Percentiles rank a stretch among this genome's conserved stretches.
Conservation (phyloP, 2,888 invertebrate genomes). For the Dolichopus griseipennis region DNA sequence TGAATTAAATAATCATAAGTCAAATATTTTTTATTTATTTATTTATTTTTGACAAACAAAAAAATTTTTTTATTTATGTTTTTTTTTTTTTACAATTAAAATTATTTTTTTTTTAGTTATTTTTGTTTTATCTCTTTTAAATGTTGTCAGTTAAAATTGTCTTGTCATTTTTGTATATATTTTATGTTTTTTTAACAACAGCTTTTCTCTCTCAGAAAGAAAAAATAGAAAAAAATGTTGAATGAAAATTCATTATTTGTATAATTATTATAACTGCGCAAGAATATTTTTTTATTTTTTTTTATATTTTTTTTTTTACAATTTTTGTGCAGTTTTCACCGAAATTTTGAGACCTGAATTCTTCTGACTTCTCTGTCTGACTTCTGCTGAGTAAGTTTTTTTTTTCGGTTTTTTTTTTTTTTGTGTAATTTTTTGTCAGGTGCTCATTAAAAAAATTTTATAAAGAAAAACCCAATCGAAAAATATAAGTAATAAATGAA, state of each 20-base stretch:
- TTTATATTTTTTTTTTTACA: too few species aligned
- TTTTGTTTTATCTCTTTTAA: neutral
- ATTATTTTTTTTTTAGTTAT: neutral
- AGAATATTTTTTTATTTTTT: too few species aligned
- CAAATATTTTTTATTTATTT: too few species aligned
- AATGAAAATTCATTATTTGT: neutral
- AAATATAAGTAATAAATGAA: neutral
- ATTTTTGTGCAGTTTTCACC: neutral
- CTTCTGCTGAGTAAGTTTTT: too few species aligned
- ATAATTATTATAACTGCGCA: neutral
- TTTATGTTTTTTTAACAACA: neutral
- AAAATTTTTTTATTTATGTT: too few species aligned
- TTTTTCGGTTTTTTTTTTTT: neutral
- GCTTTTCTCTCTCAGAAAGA: neutral
- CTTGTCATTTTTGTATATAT: neutral
- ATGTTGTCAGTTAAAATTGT: too few species aligned
- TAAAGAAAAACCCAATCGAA: too few species aligned
- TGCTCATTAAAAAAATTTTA: neutral
- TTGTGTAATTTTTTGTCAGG: neutral
- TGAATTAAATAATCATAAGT: too few species aligned
- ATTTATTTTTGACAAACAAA: too few species aligned
- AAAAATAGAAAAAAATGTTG: neutral
- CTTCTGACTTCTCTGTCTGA: too few species aligned
- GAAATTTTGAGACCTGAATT: too few species aligned
- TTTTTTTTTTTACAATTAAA: too few species aligned